Base-by-base conservation (phyloP, 2,113 vertebrate species). In the Burhinus bistriatus region DNA sequence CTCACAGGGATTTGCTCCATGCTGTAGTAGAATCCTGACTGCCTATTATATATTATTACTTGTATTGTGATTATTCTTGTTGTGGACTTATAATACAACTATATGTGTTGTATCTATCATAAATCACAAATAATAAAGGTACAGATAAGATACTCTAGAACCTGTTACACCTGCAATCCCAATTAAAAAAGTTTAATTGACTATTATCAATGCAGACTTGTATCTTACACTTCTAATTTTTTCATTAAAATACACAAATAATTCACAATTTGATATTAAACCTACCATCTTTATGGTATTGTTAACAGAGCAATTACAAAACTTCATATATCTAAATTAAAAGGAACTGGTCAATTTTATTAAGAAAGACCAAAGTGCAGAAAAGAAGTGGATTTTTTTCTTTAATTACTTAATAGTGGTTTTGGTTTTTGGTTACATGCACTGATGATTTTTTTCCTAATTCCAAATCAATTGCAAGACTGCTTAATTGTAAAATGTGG, bases 1-100 rank as follows among this genome's bases (percentile, higher is more conserved):
- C 87, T 98, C 95, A 86, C 71, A 94, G 47, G 98, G 97, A 72
- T 98, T 97, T 27, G 99, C 98, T 90, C 99, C 99, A 94, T 97
- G 95, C 79, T 98, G 94, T 36, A 99, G 98, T 20, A 99, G 98
- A 97, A 98, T 95, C 71, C 93, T 96, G 83, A 26, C 98, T 75
- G 98, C 98, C 99, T 99, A 87, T 36, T 93, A 96, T 2, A 19
- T 17, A 96, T 68, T 68, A 69, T 40, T 87, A 84, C 79, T 59
- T 65, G 64, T 58, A 87, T 10, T 11, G 84, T 57, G 38, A 5
- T 77, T 70, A 64, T 83, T 82, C 27, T 45, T 91, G 14, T 45
- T 71, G 36, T 26, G 45, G 23, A 83, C 16, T 68, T 51, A 21
- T 0, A 49, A 36, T 11, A 72, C 11, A 59, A 89, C n/a, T 45